These are phyloP conservation scores for Danionella cerebrum DNA, from an alignment of 2,113 vertebrate genomes.

Conservation along the genomic window DNA sequence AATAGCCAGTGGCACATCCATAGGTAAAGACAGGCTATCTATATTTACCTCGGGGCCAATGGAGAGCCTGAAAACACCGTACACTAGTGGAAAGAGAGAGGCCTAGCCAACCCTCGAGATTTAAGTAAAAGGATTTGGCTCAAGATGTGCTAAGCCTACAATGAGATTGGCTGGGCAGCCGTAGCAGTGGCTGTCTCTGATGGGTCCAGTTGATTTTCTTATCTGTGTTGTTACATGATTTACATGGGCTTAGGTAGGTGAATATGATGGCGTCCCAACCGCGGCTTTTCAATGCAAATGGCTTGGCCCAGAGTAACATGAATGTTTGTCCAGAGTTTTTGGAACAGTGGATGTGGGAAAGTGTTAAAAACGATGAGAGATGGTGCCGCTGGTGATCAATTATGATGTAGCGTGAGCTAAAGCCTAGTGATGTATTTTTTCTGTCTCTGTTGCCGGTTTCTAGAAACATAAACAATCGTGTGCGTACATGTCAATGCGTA, in stretches of 20 bases:
- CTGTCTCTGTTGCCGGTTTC: background rate
- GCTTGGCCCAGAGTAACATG: too few species aligned
- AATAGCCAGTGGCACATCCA: background rate
- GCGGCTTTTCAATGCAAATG: too few species aligned
- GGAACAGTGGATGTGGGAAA: too few species aligned
- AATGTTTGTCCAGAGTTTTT: too few species aligned
- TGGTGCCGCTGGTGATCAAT: too few species aligned
- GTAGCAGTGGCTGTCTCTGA: background rate
- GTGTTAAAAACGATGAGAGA: too few species aligned
- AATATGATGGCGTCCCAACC: too few species aligned
- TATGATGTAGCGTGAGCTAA: background rate
- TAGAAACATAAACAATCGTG: background rate
- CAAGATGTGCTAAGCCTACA: conserved; percentile 3
- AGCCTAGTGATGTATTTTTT: background rate
- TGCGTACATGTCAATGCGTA: background rate
- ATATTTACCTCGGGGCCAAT: background rate
- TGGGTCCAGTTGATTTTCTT: background rate
- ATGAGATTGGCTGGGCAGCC: background rate
- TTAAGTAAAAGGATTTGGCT: conserved; percentile 29
- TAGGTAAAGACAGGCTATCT: background rate
- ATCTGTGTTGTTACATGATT: background rate
- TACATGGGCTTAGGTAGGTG: too few species aligned
- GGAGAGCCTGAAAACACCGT: background rate
- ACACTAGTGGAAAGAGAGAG: background rate
- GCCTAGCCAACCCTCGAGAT: background rate